Base-by-base conservation (phyloP, 92 coral and sea anemone species). In the Porites divaricata region DNA sequence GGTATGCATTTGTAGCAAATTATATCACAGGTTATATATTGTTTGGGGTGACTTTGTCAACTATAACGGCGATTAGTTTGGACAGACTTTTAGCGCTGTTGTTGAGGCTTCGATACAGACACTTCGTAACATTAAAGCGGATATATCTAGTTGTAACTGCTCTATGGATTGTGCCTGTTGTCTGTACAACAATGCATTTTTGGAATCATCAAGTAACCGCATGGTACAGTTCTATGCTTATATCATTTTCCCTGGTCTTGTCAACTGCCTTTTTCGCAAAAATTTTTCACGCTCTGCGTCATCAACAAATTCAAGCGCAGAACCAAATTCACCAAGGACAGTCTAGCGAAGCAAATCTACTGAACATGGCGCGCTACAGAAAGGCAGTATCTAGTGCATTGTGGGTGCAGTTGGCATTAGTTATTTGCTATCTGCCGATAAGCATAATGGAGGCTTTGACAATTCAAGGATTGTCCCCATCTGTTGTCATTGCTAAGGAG, bases 341-440 rank as follows among this genome's bases (percentile, higher is more conserved):
- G n/a, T 58, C 25, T 23, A 73, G 77, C 58, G 52, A 80, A 56
- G 17, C 28, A 19, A n/a, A 10, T 80, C 66, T 75, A 28, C 21
- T 72, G 72, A 71, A 82, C 86, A 62, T 72, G 9, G 51, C 71
- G 24, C 86, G 70, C 20, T 82, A 72, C 72, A 72, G 17, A 17
- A 82, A 24, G 63, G 67, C 86, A 82, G 86, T 72, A 19, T 72
- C n/a, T 13, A 61, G 72, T 59, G 86, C 79, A 28, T 11, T 82
- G 48, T 82, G 70, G 61, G 9, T 72, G 16, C 86, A 82, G 71
- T 21, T 82, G 19, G 1, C 86, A 14, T 41, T 82, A 49, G 54
- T 45, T 16, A 72, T 73, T n/a, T 82, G 86, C 50, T 82, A 71
- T 20, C 35, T 80, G 6, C 85, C 76, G 1, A 54, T 53, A 20